Conservation (phyloP, 1,140 invertebrate genomes). For the Apocrypta bakeri region DNA sequence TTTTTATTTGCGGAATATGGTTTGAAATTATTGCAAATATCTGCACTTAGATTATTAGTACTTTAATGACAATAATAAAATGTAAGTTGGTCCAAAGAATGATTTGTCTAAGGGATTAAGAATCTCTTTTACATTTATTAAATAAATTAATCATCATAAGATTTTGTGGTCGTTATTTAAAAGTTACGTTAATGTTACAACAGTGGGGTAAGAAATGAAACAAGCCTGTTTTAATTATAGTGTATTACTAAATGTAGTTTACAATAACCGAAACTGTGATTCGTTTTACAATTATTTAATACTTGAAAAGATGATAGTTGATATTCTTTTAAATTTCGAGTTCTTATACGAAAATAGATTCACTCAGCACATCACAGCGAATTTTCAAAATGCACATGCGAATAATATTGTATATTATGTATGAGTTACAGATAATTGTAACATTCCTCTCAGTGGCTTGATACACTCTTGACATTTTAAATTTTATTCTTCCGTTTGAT, state of each 20-base stretch:
- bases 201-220: slow-evolving; percentile 52
- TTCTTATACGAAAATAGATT: slow-evolving; percentile 64
- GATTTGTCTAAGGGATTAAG: slow-evolving; percentile 20
- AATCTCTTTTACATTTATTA: slow-evolving; percentile 43
- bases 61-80: slow-evolving; percentile 52
- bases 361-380: slow-evolving; percentile 66
- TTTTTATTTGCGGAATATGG: slow-evolving; percentile 21
- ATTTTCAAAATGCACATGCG: slow-evolving; percentile 65
- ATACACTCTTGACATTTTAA: not conserved
- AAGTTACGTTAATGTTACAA: slow-evolving; percentile 24
- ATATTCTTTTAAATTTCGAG: slow-evolving; percentile 36
- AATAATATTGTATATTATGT: slow-evolving; percentile 52
- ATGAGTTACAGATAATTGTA: slow-evolving; percentile 26
- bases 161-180: slow-evolving; percentile 32
- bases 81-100: slow-evolving; percentile 45
- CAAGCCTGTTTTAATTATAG: slow-evolving; percentile 53
- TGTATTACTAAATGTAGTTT: slow-evolving; percentile 63
- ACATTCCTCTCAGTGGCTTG: slow-evolving; percentile 3
- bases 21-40: slow-evolving; percentile 8
- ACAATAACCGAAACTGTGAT: slow-evolving; percentile 60
- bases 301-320: slow-evolving; percentile 16
- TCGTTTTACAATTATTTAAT: slow-evolving; percentile 54
- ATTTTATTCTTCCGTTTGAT: slow-evolving; percentile 34
- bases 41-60: slow-evolving; percentile 33
- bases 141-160: slow-evolving; percentile 39